phyloP scores from a whole-genome alignment of 1,140 invertebrate genomes.

The Oryctes rhinoceros region DNA sequence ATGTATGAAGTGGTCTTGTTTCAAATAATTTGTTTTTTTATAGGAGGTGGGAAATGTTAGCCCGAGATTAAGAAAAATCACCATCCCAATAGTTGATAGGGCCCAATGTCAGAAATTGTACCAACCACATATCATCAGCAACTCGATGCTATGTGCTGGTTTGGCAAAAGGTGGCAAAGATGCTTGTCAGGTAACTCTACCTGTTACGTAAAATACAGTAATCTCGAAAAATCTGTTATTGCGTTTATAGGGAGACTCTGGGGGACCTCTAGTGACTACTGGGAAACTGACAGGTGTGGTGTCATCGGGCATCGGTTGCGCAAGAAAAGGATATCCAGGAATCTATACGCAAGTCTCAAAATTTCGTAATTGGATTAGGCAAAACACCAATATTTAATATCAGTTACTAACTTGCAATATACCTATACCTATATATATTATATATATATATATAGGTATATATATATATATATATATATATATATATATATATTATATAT shows the following conservation, averaged over 20 bases:
- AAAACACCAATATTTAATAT: not conserved
- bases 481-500: too few species aligned
- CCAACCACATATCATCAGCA: not conserved
- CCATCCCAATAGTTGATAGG: not conserved
- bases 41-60: too few species aligned
- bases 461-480: too few species aligned
- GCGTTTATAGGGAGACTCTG: conserved; percentile 43
- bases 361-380: not conserved
- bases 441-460: too few species aligned
- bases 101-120: not conserved
- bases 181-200: not conserved
- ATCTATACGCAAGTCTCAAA: conserved; percentile 61
- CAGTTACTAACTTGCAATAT: too few species aligned
- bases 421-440: too few species aligned
- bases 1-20: too few species aligned
- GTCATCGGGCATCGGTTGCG: conserved; percentile 69
- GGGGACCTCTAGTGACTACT: conserved; percentile 47
- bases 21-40: too few species aligned
- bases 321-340: conserved; percentile 64
- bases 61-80: too few species aligned
- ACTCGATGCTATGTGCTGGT: conserved; percentile 29
- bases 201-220: too few species aligned
- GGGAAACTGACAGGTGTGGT: conserved; percentile 46
- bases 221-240: not conserved
- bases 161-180: conserved; percentile 8